Percentiles rank a stretch among this genome's conserved stretches.
These are phyloP conservation scores for Sphaerodactylus townsendi DNA, from an alignment of 2,113 vertebrate species.

Conservation along the genomic window DNA sequence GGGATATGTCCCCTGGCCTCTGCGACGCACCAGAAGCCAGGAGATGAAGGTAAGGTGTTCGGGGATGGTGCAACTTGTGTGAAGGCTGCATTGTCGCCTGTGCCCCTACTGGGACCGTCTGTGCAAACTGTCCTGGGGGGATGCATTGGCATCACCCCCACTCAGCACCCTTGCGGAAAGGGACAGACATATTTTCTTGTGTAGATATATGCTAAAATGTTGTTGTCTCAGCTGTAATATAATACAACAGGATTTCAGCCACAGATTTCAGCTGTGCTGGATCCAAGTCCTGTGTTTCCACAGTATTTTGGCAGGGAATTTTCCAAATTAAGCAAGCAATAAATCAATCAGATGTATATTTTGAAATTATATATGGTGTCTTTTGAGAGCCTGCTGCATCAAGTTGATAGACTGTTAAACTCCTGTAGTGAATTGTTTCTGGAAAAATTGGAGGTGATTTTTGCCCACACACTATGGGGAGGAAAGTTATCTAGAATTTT, in stretches of 20 bases:
- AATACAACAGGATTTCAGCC: conserved; percentile 3
- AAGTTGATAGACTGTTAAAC: neutral
- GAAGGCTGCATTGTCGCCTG: no score
- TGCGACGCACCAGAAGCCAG: no score
- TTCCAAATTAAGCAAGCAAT: conserved; percentile 17
- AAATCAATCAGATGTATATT: conserved; percentile 1
- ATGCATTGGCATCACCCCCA: no score
- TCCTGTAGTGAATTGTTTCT: neutral
- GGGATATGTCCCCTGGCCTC: no score
- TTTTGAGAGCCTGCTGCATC: neutral
- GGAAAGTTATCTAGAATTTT: neutral
- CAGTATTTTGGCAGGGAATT: conserved; percentile 7
- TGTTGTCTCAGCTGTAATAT: neutral
- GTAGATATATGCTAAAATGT: neutral
- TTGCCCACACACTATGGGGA: no score
- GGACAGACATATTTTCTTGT: no score
- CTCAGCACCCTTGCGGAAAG: no score
- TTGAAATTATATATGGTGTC: neutral
- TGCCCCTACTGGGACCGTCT: no score
- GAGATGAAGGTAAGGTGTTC: no score
- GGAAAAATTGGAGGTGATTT: neutral
- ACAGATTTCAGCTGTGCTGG: conserved; percentile 3
- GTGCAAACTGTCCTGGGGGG: no score
- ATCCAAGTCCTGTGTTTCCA: neutral
- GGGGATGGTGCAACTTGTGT: no score